Percentiles rank a stretch among this genome's conserved stretches.
Conservation (phyloP, 1,140 invertebrate genomes). For the Drosophila grimshawi region DNA sequence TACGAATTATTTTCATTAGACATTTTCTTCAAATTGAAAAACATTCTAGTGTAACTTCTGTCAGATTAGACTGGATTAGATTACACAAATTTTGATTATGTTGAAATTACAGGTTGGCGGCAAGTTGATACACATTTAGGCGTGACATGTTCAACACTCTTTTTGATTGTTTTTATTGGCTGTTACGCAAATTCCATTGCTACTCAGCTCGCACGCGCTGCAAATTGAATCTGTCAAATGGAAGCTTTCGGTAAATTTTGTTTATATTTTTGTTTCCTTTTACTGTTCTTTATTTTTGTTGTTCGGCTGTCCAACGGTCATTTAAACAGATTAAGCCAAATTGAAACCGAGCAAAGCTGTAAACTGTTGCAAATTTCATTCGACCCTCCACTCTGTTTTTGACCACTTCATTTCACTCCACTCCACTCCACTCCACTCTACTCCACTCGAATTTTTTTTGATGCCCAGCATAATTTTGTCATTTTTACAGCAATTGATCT, state of each 20-base stretch:
- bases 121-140: background rate
- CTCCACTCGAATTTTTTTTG: slow-evolving; percentile 10
- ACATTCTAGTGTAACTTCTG: no score
- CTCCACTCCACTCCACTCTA: background rate
- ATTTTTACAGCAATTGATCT: slow-evolving; percentile 83
- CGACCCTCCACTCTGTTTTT: slow-evolving; percentile 14
- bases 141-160: slow-evolving; percentile 22
- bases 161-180: slow-evolving; percentile 53
- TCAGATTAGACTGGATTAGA: background rate
- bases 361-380: slow-evolving; percentile 48
- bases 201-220: slow-evolving; percentile 20
- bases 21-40: no score
- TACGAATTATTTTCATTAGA: no score
- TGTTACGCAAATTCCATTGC: slow-evolving; percentile 40
- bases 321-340: slow-evolving; percentile 74
- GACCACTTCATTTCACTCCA: background rate
- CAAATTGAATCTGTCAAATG: slow-evolving; percentile 77
- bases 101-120: background rate
- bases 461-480: slow-evolving; percentile 70
- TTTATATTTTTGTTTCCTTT: slow-evolving; percentile 35
- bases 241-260: slow-evolving; percentile 55
- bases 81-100: background rate
- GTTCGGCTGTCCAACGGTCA: slow-evolving; percentile 31
- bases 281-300: slow-evolving; percentile 16
- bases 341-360: slow-evolving; percentile 62